Percentiles rank a stretch among this genome's conserved stretches.
These are phyloP conservation scores for Serilophus lunatus DNA, from an alignment of 2,113 vertebrate genomes.

Conservation along the genomic window DNA sequence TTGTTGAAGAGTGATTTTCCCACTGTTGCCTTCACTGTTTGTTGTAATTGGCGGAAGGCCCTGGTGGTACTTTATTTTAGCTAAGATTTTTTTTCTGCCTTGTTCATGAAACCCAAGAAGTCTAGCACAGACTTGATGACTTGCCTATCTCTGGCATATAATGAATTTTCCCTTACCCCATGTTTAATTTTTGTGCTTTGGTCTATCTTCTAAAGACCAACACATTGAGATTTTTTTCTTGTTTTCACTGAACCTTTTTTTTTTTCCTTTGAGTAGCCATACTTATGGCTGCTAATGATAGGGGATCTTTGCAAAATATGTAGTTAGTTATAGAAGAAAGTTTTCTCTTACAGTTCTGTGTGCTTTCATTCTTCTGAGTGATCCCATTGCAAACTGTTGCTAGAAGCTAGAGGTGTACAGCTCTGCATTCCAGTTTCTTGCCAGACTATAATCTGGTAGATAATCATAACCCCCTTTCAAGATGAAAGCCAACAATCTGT, in stretches of 20 bases:
- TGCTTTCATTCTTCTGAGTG: background rate
- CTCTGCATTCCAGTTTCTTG: background rate
- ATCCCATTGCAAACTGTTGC: background rate
- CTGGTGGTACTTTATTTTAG: background rate
- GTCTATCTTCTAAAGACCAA: background rate
- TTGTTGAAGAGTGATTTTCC: constrained; percentile 37
- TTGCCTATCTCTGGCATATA: background rate
- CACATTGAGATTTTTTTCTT: background rate
- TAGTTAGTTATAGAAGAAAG: background rate
- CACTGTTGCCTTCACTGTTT: constrained; percentile 10
- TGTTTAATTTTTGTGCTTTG: background rate
- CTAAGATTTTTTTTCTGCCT: constrained; percentile 28
- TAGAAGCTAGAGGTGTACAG: background rate
- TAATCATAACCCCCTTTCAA: background rate
- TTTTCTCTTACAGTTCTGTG: background rate
- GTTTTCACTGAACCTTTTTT: background rate
- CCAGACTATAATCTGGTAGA: background rate
- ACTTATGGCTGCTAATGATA: background rate
- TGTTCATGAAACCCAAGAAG: background rate
- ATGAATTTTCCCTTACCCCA: background rate
- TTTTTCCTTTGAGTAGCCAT: background rate
- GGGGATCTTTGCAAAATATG: background rate
- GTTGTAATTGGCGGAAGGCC: constrained; percentile 14
- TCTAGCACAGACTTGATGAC: background rate
- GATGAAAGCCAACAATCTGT: background rate